Base-by-base conservation (phyloP, 2,888 invertebrate species). In the Hypomecis atomaria region DNA sequence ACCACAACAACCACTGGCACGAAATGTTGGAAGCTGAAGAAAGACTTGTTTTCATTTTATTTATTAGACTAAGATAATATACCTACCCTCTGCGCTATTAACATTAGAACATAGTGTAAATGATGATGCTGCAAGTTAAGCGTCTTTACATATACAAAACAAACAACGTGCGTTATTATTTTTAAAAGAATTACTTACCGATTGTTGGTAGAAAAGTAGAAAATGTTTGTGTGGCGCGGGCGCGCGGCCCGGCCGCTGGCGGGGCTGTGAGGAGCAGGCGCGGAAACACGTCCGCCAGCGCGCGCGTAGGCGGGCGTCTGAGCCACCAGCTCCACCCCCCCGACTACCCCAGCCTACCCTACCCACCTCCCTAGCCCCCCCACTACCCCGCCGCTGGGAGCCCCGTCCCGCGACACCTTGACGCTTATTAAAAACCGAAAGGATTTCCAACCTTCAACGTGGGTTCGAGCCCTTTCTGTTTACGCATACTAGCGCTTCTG, bases 171-270 rank as follows among this genome's bases (percentile, higher is more conserved):
- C 23, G 23, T 23, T 23, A 23, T 23, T 23, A 23, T 23, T 23
- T 23, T 23, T 23, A 23, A 23, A 6, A 49, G 5, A 11, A 34
- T 11, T 33, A 80, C 81, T 81, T 62, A 81, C 81, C 78, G 71
- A 66, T 69, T 71, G 70, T 68, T 48, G 55, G 63, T 76, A 74
- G 70, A 77, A 79, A 79, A 72, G 70, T 73, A 70, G 65, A 71
- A 78, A 77, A 73, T 64, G 70, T 58, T 55, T 62, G 64, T 59
- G 56, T 58, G 62, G 82, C 83, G 82, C 80, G 84, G 82, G 79
- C 82, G 86, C 92, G 89, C 90, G 93, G 90, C 92, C 93, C 93
- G 88, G 92, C 91, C 87, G 89, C 90, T 88, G 86, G 89, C 88
- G 89, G 86, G 86, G 87, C 85, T 87, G 88, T 88, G 89, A 81